phyloP scores from a whole-genome alignment of 2,888 invertebrate genomes.

The Periphyllus acericola region DNA sequence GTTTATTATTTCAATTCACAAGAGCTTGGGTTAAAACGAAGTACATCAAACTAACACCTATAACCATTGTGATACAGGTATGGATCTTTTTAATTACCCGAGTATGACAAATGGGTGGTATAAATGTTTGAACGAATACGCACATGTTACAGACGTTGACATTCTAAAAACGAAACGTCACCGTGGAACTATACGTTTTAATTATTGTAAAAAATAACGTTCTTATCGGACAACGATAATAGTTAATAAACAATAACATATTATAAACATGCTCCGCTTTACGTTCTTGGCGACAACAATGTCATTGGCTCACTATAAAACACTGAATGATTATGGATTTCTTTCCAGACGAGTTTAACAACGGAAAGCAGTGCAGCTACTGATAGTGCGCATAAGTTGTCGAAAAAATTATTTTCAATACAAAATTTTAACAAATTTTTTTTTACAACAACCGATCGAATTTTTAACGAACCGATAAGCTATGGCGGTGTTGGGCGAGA shows the following conservation, averaged over 20 bases:
- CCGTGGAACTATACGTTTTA: not conserved
- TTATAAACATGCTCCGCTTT: not conserved
- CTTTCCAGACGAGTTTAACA: slow-evolving; percentile 20
- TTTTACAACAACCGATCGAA: not conserved
- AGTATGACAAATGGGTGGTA: not conserved
- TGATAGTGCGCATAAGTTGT: not conserved
- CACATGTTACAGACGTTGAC: slow-evolving; percentile 13
- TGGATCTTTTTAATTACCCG: not conserved
- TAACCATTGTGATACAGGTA: not conserved
- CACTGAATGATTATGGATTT: not conserved
- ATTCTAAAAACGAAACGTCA: slow-evolving; percentile 37
- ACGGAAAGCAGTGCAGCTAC: not conserved
- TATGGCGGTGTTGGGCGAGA: slow-evolving; percentile 44
- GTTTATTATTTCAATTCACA: not conserved
- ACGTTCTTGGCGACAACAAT: not conserved
- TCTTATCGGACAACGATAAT: not conserved
- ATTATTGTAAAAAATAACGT: not conserved
- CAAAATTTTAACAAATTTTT: not conserved
- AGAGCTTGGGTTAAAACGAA: not conserved
- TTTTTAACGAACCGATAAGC: not conserved
- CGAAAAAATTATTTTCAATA: not conserved
- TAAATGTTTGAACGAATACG: not conserved
- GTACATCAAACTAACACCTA: not conserved
- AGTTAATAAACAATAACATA: slow-evolving; percentile 1
- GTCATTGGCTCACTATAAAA: slow-evolving; percentile 26